A percentile compares a stretch with the other conserved stretches of the same genome.
phyloP scores from a whole-genome alignment of 2,888 invertebrate genomes.

The Leptopterna dolabrata region DNA sequence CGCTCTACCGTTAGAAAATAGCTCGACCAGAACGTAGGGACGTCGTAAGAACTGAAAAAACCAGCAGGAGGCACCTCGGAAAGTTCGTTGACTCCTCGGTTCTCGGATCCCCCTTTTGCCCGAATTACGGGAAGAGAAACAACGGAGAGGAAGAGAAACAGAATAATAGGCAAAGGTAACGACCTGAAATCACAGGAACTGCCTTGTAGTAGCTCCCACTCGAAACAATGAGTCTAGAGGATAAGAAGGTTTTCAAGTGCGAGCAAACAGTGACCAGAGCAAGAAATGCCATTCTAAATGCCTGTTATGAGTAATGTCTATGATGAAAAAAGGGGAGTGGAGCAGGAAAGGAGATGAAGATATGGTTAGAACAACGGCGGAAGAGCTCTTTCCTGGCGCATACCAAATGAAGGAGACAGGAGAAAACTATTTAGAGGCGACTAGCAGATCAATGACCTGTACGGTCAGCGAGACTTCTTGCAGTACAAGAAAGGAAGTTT shows the following conservation, averaged over 20 bases:
- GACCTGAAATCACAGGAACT: not conserved
- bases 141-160: not conserved
- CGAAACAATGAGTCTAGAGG: not conserved
- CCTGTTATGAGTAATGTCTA: not conserved
- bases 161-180: slow-evolving; percentile 1
- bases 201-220: not conserved
- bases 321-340: not conserved
- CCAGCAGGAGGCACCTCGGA: not conserved
- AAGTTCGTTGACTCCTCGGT: not conserved
- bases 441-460: not conserved
- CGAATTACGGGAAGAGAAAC: not conserved
- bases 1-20: slow-evolving; percentile 14
- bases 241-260: not conserved
- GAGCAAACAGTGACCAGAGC: not conserved
- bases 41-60: slow-evolving; percentile 5
- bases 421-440: not conserved
- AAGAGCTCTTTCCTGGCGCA: not conserved
- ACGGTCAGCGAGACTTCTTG: no score
- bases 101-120: not conserved
- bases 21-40: slow-evolving; percentile 31
- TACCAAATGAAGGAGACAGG: not conserved
- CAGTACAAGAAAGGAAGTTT: no score
- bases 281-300: not conserved
- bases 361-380: not conserved
- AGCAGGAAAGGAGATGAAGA: not conserved